These are phyloP conservation scores for Ploceus nigricollis DNA, from an alignment of 2,113 vertebrate species.

Conservation along the genomic window DNA sequence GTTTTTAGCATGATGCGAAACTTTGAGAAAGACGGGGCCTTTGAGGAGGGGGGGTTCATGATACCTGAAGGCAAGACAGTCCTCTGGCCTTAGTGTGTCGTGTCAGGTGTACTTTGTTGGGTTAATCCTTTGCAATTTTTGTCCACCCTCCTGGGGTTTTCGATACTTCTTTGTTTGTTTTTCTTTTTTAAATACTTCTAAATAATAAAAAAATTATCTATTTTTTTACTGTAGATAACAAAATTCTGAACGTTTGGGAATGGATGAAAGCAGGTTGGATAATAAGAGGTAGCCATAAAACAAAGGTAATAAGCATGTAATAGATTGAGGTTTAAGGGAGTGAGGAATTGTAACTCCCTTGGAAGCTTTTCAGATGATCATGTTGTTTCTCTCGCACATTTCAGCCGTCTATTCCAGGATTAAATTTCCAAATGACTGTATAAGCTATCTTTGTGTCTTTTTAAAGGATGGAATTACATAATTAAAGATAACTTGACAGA, in stretches of 20 bases:
- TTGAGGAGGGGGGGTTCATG: background rate
- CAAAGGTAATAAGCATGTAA: background rate
- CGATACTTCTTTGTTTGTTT: background rate
- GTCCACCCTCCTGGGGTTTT: background rate
- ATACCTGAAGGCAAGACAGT: background rate
- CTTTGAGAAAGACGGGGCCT: background rate
- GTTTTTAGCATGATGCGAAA: background rate
- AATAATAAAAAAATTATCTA: no score
- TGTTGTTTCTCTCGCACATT: background rate
- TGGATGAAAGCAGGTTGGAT: background rate
- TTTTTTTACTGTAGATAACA: no score
- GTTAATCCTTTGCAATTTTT: background rate
- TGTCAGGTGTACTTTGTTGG: background rate
- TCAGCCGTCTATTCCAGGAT: background rate
- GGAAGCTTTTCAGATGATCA: background rate
- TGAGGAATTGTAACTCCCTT: background rate
- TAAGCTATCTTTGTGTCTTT: background rate
- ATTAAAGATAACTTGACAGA: background rate
- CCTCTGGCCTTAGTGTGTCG: background rate
- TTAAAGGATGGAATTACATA: background rate
- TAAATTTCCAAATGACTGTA: background rate
- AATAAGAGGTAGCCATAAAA: background rate
- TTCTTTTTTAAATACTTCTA: background rate
- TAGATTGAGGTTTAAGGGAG: background rate
- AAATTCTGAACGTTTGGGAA: background rate